These are phyloP conservation scores for Hoplias malabaricus DNA, from an alignment of 2,113 vertebrate genomes.

Conservation along the genomic window DNA sequence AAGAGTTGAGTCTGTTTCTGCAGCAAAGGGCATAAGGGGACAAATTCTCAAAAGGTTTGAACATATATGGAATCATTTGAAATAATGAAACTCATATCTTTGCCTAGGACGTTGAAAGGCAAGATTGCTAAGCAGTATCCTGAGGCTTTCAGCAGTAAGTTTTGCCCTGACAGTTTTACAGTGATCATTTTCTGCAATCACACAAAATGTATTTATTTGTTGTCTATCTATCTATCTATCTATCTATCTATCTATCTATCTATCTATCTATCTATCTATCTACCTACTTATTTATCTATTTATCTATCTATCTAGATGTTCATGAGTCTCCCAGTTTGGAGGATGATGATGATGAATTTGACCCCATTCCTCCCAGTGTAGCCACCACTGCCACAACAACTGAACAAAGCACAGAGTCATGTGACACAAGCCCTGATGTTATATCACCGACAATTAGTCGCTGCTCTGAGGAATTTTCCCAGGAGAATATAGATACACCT, in stretches of 20 bases:
- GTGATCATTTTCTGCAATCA: too few species aligned
- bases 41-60: neutral
- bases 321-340: constrained; percentile 84
- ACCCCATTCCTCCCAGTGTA: constrained; percentile 77
- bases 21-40: neutral
- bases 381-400: constrained; percentile 78
- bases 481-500: constrained; percentile 75
- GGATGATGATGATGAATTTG: constrained; percentile 87
- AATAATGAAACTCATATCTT: constrained; percentile 40
- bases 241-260: too few species aligned
- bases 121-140: constrained; percentile 95
- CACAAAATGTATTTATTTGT: too few species aligned
- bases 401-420: constrained; percentile 93
- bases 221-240: too few species aligned
- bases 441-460: constrained; percentile 86
- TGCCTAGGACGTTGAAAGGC: constrained; percentile 84
- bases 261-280: too few species aligned
- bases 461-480: constrained; percentile 91
- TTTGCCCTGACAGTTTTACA: neutral
- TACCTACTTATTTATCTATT: neutral
- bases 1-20: neutral
- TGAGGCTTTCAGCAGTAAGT: constrained; percentile 95
- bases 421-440: constrained; percentile 89
- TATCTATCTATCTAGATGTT: constrained; percentile 72
- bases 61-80: neutral